Evolutionary conservation across 2,888 invertebrate genomes (phyloP), one percentile per base, ranked within the genome.

Genomic region (Bhutanitis thaidina): DNA sequence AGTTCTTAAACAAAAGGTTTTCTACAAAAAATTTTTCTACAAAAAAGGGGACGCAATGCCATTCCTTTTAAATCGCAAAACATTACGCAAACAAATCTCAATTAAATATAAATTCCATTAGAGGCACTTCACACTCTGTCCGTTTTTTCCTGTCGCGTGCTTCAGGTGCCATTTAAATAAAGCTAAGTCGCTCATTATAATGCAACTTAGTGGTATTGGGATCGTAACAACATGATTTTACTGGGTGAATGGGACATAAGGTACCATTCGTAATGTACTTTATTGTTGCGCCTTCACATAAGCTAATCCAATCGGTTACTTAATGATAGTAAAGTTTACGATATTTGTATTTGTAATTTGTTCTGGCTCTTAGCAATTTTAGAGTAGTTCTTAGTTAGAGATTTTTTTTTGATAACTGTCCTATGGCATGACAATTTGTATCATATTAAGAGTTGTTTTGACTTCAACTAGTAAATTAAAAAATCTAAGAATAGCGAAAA

Each of bases 131-230:
- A 40, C 40, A 37, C 41, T 35, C n/a, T 13, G 13, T 3, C 3
- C 20, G 34, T 51, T 51, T 46, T 44, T 45, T 40, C n/a, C 16
- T 14, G 15, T 43, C 32, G 41, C 27, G 14, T 30, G 16, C 37
- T 43, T 43, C 52, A 38, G 4, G 27, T 27, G 43, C 43, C 47
- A 38, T 47, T 47, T 52, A 47, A 52, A 52, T 52, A 52, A 43
- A 46, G 45, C 25, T 45, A 35, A 48, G 32, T 41, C 40, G 13
- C 49, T 49, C 49, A 55, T 54, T 56, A 58, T 43, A 51, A 43
- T 52, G 54, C 59, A 60, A 58, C 58, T 56, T 46, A 51, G 59
- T 58, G 49, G 49, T 39, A 34, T 37, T n/a, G 20, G n/a, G 43
- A 44, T 51, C 57, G 46, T 57, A 59, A 57, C 13, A 44, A 49